Evolutionary conservation across 2,797 vertebrate genomes (phyloP), one percentile per base, ranked within the genome.

Genomic region (Florisuga fusca): DNA sequence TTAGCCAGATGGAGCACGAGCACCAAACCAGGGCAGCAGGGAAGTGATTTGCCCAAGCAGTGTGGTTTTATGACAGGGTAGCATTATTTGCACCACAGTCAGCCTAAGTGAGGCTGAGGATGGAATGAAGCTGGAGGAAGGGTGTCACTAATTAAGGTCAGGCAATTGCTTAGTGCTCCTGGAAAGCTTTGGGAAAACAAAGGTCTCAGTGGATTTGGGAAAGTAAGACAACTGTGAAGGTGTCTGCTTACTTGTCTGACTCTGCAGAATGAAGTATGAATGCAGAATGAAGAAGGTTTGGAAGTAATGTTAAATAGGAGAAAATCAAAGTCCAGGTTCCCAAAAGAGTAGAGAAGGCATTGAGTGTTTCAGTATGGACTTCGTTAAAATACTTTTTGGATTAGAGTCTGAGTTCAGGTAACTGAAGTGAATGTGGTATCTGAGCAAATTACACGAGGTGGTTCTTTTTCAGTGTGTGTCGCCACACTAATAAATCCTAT

Each of bases 271-370:
- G 36, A 36, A 5, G 13, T 73, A n/a, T n/a, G n/a, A n/a, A n/a
- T n/a, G n/a, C n/a, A n/a, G n/a, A n/a, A n/a, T n/a, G n/a, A n/a
- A n/a, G n/a, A n/a, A n/a, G n/a, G n/a, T 85, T 90, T 73, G 25
- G 7, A 88, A 36, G 36, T 26, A 66, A 1, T 16, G 31, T 83
- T 72, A 61, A 71, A 73, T 34, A 77, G 46, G 41, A 59, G 41
- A 83, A 72, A 45, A 55, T 72, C 16, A 9, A 59, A 76, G 63
- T 85, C 50, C 45, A 7, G 36, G 33, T 45, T 85, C 22, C 31
- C 0, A 0, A 36, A 41, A 45, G 21, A 19, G 2, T 25, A 29
- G 33, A 27, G 25, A 69, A 84, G 43, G 23, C 67, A 12, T 11
- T 62, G 53, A 34, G 68, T 48, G 4, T 78, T 81, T 84, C 69